Evolutionary conservation across 2,797 vertebrate species (phyloP).

Genomic region (Periophthalmus magnuspinnatus): DNA sequence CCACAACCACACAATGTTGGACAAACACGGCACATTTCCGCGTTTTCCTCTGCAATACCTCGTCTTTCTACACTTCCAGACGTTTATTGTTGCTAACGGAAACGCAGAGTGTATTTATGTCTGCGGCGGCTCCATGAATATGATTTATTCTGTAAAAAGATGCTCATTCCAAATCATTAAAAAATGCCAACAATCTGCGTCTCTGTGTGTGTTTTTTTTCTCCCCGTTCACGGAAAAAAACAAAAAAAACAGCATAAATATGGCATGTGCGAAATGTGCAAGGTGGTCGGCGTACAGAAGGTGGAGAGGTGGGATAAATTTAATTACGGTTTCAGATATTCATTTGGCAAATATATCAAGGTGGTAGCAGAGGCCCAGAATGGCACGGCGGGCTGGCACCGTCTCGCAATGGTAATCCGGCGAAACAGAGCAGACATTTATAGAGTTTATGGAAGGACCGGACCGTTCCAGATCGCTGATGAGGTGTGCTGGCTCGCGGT

Average conservation of each 20-base stretch:
- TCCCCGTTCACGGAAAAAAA: slow-evolving; percentile 27
- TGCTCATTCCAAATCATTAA: slow-evolving; percentile 66
- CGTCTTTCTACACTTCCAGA: slow-evolving; percentile 19
- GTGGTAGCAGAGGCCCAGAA: slow-evolving; percentile 88
- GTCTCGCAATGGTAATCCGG: slow-evolving; percentile 78
- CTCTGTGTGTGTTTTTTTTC: slow-evolving; percentile 21
- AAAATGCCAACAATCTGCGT: slow-evolving; percentile 67
- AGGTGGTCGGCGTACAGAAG: slow-evolving; percentile 81
- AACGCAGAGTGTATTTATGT: slow-evolving; percentile 43
- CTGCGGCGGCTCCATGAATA: slow-evolving; percentile 60
- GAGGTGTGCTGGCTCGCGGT: slow-evolving; percentile 46
- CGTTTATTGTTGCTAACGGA: slow-evolving; percentile 41
- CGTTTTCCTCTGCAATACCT: slow-evolving; percentile 70
- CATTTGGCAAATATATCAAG: slow-evolving; percentile 95
- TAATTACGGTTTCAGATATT: slow-evolving; percentile 98
- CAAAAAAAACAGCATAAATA: slow-evolving; percentile 65
- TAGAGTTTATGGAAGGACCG: slow-evolving; percentile 72
- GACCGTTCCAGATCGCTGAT: slow-evolving; percentile 65
- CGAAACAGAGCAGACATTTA: slow-evolving; percentile 79
- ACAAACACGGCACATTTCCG: background rate
- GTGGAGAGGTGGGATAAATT: slow-evolving; percentile 88
- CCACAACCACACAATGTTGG: background rate
- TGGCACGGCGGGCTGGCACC: slow-evolving; percentile 92
- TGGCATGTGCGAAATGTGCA: slow-evolving; percentile 70
- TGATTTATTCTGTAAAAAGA: slow-evolving; percentile 62